phyloP scores from a whole-genome alignment of 2,888 invertebrate species.

The Venusia cambrica region DNA sequence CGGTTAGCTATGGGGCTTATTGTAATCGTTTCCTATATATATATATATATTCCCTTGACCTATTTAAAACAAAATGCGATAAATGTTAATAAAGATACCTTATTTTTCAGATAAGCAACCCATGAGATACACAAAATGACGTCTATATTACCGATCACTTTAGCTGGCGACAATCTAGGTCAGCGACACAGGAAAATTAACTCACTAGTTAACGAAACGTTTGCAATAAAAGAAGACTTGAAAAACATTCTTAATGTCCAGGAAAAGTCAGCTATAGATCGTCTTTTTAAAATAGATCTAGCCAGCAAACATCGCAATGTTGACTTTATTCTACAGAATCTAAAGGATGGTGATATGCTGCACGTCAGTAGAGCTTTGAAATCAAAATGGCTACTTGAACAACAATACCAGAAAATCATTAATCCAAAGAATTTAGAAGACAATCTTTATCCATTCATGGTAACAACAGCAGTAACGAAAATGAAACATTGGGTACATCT shows the following conservation, averaged over 20 bases:
- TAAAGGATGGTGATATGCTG: constrained; percentile 57
- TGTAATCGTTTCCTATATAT: too few relatives aligned
- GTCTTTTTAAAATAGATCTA: constrained; percentile 37
- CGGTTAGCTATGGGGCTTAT: too few relatives aligned
- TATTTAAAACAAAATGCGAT: too few relatives aligned
- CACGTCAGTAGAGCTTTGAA: constrained; percentile 58
- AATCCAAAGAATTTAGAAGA: constrained; percentile 53
- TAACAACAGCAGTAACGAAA: constrained; percentile 40
- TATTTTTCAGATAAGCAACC: not conserved
- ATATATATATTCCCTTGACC: too few relatives aligned
- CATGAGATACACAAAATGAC: constrained; percentile 9
- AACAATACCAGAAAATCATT: constrained; percentile 40
- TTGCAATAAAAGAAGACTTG: constrained; percentile 11
- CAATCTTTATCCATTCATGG: constrained; percentile 53
- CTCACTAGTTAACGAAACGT: constrained; percentile 20
- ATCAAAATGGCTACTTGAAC: constrained; percentile 49
- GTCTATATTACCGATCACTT: constrained; percentile 11
- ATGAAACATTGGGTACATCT: constrained; percentile 51
- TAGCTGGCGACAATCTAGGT: constrained; percentile 16
- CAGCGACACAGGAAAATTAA: constrained; percentile 27
- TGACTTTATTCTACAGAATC: constrained; percentile 46
- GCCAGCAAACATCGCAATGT: constrained; percentile 47
- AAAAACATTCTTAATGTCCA: constrained; percentile 10
- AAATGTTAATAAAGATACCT: not conserved
- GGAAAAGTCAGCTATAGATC: constrained; percentile 26